Evolutionary conservation across 1,140 invertebrate species (phyloP), one percentile per base, ranked within the genome.

Genomic region (Stratiolaelaps scimitus): DNA sequence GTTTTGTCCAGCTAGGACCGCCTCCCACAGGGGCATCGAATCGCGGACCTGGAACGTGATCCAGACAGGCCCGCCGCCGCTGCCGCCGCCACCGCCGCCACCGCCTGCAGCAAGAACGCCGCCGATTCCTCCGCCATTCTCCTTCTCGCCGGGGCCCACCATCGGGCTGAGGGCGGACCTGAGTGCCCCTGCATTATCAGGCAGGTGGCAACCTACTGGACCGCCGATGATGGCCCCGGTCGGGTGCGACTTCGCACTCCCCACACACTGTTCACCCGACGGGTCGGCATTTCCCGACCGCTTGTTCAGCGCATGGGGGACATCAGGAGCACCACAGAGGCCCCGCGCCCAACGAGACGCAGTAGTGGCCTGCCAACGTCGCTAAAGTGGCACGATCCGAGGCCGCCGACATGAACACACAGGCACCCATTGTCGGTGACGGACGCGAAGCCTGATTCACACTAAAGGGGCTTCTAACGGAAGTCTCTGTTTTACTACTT

Each of bases 311-410:
- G 83, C 81, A 81, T 85, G 85, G 85, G 86, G 85, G 80, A 80
- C 87, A 88, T 89, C 89, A 92, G 89, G 86, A 88, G 81, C 85
- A 88, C 88, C 87, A 92, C 89, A 85, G 89, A 92, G 91, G 91
- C 89, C 90, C 91, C 81, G 89, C 85, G 79, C 90, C 90, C 85
- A 94, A 87, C 84, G 85, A 85, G 82, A 90, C 85, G 81, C 82
- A 85, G 77, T 83, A 89, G 73, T 82, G 83, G 67, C 79, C 34
- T 34, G 53, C 17, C 53, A 60, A 34, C 26, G 53, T 60, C 17
- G 15, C 53, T 15, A 60, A 23, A 60, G 23, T 20, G 23, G 26
- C 1, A 26, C 53, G 34, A 40, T 40, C 34, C 34, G 34, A 40
- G 5, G 34, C 34, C 10, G 34, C 34, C 4, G 34, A 40, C 34